Base-by-base conservation (phyloP, 1,140 invertebrate genomes). In the Drosophila virilis region DNA sequence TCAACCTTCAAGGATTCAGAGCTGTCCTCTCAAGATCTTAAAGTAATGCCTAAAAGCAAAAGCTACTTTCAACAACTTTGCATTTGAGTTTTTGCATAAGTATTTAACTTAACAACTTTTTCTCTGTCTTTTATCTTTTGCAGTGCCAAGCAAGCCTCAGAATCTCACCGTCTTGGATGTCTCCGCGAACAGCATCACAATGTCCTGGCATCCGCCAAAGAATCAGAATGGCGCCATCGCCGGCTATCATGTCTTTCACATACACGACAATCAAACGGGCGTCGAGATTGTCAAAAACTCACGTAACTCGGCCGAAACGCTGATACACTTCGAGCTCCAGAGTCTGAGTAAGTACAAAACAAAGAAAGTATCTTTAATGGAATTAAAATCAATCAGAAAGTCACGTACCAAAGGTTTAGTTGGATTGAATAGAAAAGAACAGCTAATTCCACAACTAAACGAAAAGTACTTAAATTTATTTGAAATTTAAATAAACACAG, bases 121-220 rank as follows among this genome's bases (percentile, higher is more conserved):
- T 10, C 35, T 54, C 32, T 43, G 6, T 61, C 22, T 54, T 54
- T 54, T 15, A n/a, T 45, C 15, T 52, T 38, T 94, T 93, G 10
- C 94, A 97, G 96, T 96, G 92, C 96, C 97, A 92, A 96, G 95
- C 91, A 96, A 96, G 90, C 97, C 97, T 55, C 93, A 95, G 84
- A 97, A 97, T 93, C 93, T 98, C 68, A 96, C 95, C 71, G 94
- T 96, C 12, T 93, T 95, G 67, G 94, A 95, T 91, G 95, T 97
- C 45, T 96, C 95, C 58, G 94, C 96, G 68, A 95, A 94, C 46
- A 95, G 95, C 88, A 96, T 98, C 75, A 95, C 95, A 64, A 93
- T 98, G 78, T 94, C 94, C 78, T 98, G 97, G 97, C 93, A 93
- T 81, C 95, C 96, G 92, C 97, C 97, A 42, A 94, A 94, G 77